phyloP scores from a whole-genome alignment of 2,888 invertebrate genomes.

The Baronia brevicornis region DNA sequence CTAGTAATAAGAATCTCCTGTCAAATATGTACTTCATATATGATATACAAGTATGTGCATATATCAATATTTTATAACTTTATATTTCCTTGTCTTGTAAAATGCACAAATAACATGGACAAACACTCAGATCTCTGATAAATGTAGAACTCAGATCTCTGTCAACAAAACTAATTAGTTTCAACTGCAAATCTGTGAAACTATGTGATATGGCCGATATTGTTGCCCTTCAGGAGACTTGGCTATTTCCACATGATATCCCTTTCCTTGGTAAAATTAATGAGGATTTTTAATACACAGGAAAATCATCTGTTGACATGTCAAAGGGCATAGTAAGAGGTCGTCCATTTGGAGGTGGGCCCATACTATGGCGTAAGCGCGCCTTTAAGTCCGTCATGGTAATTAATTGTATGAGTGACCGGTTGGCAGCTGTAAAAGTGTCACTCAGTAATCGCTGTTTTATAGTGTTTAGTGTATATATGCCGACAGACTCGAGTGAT shows the following conservation, averaged over 20 bases:
- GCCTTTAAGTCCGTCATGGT: constrained; percentile 19
- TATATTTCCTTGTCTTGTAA: no score
- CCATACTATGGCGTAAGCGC: constrained; percentile 22
- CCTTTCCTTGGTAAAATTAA: constrained; percentile 16
- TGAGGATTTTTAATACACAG: constrained; percentile 18
- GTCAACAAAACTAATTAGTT: constrained; percentile 12
- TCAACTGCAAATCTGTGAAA: constrained; percentile 21
- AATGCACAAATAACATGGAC: no score
- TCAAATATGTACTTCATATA: no score
- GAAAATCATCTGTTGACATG: constrained; percentile 24
- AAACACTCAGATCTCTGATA: no score
- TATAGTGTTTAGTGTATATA: constrained; percentile 21
- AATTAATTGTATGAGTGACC: constrained; percentile 18
- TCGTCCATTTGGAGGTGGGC: constrained; percentile 22
- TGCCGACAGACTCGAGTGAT: constrained; percentile 22
- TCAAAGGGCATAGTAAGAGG: constrained; percentile 19
- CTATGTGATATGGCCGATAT: constrained; percentile 18
- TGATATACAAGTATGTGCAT: no score
- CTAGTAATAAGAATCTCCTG: no score
- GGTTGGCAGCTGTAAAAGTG: constrained; percentile 18
- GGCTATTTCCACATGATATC: constrained; percentile 23
- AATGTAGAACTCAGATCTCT: no score
- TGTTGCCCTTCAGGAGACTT: constrained; percentile 23
- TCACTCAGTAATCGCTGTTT: constrained; percentile 9
- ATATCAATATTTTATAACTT: no score